phyloP scores from a whole-genome alignment of 2,113 vertebrate genomes.

The Thinocorus orbignyianus region DNA sequence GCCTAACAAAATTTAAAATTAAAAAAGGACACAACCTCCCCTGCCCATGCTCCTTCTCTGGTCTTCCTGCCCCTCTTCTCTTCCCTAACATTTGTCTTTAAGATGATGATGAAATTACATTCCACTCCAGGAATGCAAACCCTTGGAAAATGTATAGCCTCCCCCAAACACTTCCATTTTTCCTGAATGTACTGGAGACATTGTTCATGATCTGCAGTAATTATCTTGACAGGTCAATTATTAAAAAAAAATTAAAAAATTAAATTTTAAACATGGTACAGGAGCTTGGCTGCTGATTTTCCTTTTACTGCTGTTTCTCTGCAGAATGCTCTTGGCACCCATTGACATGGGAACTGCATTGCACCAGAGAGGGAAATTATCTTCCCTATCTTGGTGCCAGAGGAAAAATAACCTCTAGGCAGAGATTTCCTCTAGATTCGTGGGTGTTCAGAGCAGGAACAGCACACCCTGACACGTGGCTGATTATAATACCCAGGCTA shows the following conservation, averaged over 20 bases:
- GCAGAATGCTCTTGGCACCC: constrained; percentile 63
- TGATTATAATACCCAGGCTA: background rate
- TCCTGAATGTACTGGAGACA: constrained; percentile 42
- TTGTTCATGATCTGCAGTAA: constrained; percentile 70
- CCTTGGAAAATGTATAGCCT: constrained; percentile 41
- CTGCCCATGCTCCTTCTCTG: accelerated
- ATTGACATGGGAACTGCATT: constrained; percentile 67
- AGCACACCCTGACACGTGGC: background rate
- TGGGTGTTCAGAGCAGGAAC: constrained; percentile 20
- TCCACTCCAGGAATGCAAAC: constrained; percentile 4
- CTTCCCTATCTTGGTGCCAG: constrained; percentile 38
- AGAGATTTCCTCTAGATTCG: background rate
- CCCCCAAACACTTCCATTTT: constrained; percentile 52
- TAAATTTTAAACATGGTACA: constrained; percentile 55
- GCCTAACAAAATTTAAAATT: background rate
- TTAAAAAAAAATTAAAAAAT: constrained; percentile 69
- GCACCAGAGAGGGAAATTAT: constrained; percentile 61
- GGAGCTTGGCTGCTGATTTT: constrained; percentile 64
- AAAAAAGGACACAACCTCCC: background rate
- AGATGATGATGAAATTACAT: constrained; percentile 31
- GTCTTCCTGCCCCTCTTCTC: background rate
- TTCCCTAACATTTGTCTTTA: constrained; percentile 31
- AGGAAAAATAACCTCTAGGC: constrained; percentile 41
- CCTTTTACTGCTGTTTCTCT: constrained; percentile 63
- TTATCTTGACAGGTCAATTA: constrained; percentile 80